Evolutionary conservation across 2,113 vertebrate genomes (phyloP).

Genomic region (Cryptotis parvus): DNA sequence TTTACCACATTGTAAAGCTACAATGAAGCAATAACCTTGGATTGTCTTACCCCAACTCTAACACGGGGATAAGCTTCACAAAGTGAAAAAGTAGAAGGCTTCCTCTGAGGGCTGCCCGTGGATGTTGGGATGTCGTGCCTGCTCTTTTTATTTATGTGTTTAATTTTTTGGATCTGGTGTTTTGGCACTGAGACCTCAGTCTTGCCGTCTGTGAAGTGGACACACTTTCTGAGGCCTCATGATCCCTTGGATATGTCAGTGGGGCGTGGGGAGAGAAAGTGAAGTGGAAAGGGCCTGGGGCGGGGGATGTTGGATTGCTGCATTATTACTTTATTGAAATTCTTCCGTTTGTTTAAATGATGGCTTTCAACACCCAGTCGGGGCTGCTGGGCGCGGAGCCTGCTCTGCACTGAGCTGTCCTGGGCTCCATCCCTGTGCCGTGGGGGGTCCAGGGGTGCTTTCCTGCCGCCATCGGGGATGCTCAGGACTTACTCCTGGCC

Average conservation of each 20-base stretch:
- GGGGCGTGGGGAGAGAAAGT: too few species aligned
- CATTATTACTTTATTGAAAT: neutral
- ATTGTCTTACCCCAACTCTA: too few species aligned
- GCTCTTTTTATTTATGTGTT: neutral
- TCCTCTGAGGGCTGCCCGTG: conserved; percentile 17
- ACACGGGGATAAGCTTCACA: neutral
- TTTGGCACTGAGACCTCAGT: neutral
- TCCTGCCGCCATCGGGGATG: too few species aligned
- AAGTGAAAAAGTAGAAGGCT: neutral
- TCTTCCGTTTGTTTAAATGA: neutral
- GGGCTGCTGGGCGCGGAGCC: too few species aligned
- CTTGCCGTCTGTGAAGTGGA: neutral
- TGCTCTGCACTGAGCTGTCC: too few species aligned
- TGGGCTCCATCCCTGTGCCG: too few species aligned
- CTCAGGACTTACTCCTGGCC: neutral
- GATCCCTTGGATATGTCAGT: too few species aligned
- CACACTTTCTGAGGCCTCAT: neutral
- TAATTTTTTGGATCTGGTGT: too few species aligned
- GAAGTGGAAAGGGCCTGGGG: neutral
- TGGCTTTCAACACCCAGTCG: too few species aligned
- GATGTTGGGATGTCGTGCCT: neutral
- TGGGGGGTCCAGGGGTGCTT: too few species aligned
- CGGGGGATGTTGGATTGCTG: neutral
- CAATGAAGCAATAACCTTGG: too few species aligned
- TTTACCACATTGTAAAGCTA: too few species aligned